Percentiles rank a stretch among this genome's conserved stretches.
Evolutionary conservation across 2,797 vertebrate species (phyloP).

Genomic region (Smutsia gigantea): DNA sequence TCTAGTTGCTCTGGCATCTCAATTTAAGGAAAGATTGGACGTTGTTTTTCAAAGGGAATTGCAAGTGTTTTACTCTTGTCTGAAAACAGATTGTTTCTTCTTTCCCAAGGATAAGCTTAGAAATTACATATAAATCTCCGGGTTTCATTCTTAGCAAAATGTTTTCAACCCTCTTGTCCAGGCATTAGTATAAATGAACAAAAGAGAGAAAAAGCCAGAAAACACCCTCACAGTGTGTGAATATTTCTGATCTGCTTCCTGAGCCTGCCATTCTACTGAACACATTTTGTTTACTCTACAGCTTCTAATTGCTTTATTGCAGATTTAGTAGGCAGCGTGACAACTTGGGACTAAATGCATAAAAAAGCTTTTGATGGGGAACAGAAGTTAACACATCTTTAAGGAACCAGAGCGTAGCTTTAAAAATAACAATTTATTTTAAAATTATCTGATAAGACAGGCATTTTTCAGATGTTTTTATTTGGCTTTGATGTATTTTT

Average conservation of each 20-base stretch:
- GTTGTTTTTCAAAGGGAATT: conserved; percentile 80
- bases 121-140: conserved; percentile 70
- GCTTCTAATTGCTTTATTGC: conserved; percentile 41
- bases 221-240: neutral
- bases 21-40: conserved; percentile 77
- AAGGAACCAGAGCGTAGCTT: conserved; percentile 1
- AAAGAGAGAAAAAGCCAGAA: conserved; percentile 38
- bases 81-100: conserved; percentile 71
- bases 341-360: conserved; percentile 28
- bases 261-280: neutral
- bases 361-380: conserved; percentile 33
- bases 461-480: conserved; percentile 24
- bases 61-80: conserved; percentile 69
- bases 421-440: conserved; percentile 13
- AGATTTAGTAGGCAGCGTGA: conserved; percentile 45
- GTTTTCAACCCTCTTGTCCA: conserved; percentile 74
- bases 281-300: conserved; percentile 60
- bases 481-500: neutral
- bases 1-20: conserved; percentile 78
- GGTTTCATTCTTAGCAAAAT: conserved; percentile 73
- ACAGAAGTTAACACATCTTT: conserved; percentile 17
- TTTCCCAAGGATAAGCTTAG: conserved; percentile 70
- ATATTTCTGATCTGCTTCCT: neutral
- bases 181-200: conserved; percentile 65
- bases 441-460: conserved; percentile 1